Base-by-base conservation (phyloP, 2,888 invertebrate genomes). In the Melipona bicolor region DNA sequence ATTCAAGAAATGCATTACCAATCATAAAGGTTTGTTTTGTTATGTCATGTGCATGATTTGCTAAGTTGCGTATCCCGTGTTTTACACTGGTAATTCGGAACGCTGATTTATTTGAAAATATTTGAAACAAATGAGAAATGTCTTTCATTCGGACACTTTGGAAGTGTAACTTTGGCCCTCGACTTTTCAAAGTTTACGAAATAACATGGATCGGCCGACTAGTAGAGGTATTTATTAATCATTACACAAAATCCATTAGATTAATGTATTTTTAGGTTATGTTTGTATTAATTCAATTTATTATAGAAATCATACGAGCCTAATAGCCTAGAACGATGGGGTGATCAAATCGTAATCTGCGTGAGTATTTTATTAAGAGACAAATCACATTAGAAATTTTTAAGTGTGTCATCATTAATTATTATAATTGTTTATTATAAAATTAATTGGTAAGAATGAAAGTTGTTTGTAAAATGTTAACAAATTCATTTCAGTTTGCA, bases 161-260 rank as follows among this genome's bases (percentile, higher is more conserved):
- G 95, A 95, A 96, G 91, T 97, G 96, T 92, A 95, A 97, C 88
- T 96, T 97, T 92, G 96, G 97, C 13, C 97, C 97, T 21, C 96
- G 96, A 90, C 95, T 98, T 54, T 96, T 96, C 89, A 97, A 97
- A 95, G 96, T 97, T 89, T 97, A 97, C 92, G 95, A 96, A 85
- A 87, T 91, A 77, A 89, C 91, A 67, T 91, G 91, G 90, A 88
- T 91, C 82, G 95, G 96, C 94, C 95, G 96, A 70, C 94, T 96
- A n/a, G 91, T 95, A 64, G 96, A 96, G 93, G 95, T 95, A 93
- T 92, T 94, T 94, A 91, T 88, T 50, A 62, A 73, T 59, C 70
- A 67, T 72, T 72, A 5, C n/a, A 11, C 2, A 6, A 15, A 11
- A 52, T 27, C 17, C 32, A 11, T 49, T 67, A 13, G 24, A 61